Evolutionary conservation across 2,113 vertebrate species (phyloP).

Genomic region (Thunnus thynnus): DNA sequence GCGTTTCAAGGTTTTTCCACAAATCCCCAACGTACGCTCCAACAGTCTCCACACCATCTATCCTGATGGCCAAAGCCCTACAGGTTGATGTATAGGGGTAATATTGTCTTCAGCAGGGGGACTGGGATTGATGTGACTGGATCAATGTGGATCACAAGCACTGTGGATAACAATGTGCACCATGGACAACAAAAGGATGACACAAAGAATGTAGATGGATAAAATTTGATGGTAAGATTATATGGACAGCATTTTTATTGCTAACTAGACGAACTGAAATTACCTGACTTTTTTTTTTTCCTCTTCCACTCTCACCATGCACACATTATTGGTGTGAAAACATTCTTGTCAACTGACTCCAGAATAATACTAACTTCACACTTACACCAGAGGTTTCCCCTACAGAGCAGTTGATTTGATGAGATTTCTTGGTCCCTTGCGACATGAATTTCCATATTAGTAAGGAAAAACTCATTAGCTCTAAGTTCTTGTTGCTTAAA

Average conservation of each 20-base stretch:
- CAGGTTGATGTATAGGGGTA: constrained; percentile 58
- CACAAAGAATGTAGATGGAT: not conserved
- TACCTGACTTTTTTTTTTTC: not conserved
- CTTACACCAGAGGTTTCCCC: constrained; percentile 16
- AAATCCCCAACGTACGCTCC: constrained; percentile 52
- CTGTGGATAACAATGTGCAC: constrained; percentile 50
- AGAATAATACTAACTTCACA: constrained; percentile 15
- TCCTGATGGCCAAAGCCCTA: constrained; percentile 53
- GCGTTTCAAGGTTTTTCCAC: constrained; percentile 61
- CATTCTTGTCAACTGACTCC: not conserved
- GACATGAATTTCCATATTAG: constrained; percentile 37
- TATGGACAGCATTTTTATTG: not conserved
- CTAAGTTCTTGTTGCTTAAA: not conserved
- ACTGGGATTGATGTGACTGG: constrained; percentile 52
- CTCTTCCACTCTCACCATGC: not conserved
- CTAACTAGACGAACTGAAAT: not conserved
- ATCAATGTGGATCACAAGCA: constrained; percentile 62
- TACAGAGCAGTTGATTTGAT: constrained; percentile 32
- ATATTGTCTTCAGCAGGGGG: constrained; percentile 63
- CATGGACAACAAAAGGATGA: not conserved
- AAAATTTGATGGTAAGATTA: not conserved
- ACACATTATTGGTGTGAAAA: not conserved
- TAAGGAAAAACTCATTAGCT: constrained; percentile 22
- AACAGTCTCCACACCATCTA: constrained; percentile 37
- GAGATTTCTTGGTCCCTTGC: not conserved